Evolutionary conservation across 1,140 invertebrate species (phyloP).

Genomic region (Forficula auricularia): DNA sequence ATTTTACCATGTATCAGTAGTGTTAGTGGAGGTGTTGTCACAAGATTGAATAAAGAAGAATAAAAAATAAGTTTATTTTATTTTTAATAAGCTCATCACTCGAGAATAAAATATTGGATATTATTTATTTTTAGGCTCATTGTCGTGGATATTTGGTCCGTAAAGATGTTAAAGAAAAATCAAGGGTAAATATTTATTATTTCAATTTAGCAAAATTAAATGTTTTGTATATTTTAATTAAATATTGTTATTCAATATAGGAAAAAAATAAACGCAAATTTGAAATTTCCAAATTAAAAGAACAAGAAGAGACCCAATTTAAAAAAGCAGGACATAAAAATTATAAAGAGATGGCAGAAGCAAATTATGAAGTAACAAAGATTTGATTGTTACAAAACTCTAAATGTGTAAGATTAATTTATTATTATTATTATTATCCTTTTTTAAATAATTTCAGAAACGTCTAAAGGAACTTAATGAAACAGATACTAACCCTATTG

Average conservation of each 20-base stretch:
- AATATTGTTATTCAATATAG: constrained; percentile 15
- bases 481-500: constrained; percentile 7
- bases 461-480: constrained; percentile 3
- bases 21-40: no score
- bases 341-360: constrained; percentile 46
- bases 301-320: constrained; percentile 41
- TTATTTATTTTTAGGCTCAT: constrained; percentile 43
- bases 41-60: no score
- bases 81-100: no score
- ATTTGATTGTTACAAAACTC: not conserved
- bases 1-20: no score
- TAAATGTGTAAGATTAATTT: not conserved
- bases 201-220: not conserved
- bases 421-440: no score
- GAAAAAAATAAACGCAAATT: constrained; percentile 23
- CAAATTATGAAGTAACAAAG: constrained; percentile 35
- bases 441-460: constrained; percentile 7
- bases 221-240: constrained; percentile 6
- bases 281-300: constrained; percentile 35
- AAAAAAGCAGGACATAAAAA: constrained; percentile 43
- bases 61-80: no score
- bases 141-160: constrained; percentile 57
- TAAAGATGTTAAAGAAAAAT: constrained; percentile 16
- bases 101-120: no score
- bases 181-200: constrained; percentile 8